Conservation (phyloP, 2,888 invertebrate species). For the Cephonodes hylas region DNA sequence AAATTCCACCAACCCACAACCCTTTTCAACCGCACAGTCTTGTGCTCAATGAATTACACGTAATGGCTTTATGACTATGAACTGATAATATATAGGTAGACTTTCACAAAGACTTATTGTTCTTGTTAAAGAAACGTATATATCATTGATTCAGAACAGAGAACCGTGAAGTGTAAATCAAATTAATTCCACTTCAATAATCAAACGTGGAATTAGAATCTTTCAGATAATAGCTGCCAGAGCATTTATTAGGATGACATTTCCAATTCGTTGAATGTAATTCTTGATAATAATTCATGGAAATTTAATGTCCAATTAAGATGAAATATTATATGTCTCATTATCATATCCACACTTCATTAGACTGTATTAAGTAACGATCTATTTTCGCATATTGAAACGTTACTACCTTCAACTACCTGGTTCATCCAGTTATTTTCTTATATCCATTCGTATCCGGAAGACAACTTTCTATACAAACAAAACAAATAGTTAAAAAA, state of each 20-base stretch:
- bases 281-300: background rate
- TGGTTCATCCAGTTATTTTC: too few relatives aligned
- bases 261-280: background rate
- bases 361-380: too few relatives aligned
- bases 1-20: too few relatives aligned
- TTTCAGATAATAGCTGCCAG: background rate
- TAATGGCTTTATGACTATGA: background rate
- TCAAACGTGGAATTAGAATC: background rate
- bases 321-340: background rate
- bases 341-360: background rate
- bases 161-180: background rate
- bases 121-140: background rate
- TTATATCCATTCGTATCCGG: too few relatives aligned
- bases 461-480: too few relatives aligned
- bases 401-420: too few relatives aligned
- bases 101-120: background rate
- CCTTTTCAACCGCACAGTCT: too few relatives aligned
- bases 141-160: background rate
- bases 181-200: background rate
- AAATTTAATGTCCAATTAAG: background rate
- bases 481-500: too few relatives aligned
- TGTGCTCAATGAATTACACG: too few relatives aligned
- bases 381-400: too few relatives aligned
- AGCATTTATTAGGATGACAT: background rate
- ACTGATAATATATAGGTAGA: background rate